phyloP scores from a whole-genome alignment of 2,113 vertebrate species.

The Patagioenas fasciata region DNA sequence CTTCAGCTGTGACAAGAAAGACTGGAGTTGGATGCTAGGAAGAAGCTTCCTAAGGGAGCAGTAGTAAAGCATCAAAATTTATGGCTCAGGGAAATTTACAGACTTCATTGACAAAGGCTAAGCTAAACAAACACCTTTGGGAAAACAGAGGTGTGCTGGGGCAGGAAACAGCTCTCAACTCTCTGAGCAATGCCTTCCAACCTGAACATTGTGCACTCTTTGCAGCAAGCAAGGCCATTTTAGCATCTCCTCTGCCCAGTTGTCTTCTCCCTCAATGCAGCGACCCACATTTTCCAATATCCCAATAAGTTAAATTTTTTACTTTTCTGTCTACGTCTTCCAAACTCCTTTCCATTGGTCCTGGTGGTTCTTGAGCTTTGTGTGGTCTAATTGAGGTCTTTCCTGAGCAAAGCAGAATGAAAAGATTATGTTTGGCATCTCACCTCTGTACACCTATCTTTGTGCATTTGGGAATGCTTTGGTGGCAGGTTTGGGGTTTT shows the following conservation, averaged over 20 bases:
- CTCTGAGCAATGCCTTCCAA: neutral
- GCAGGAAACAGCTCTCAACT: neutral
- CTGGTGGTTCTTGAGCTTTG: neutral
- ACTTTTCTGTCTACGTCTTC: neutral
- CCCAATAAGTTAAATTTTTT: neutral
- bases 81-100: neutral
- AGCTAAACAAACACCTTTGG: neutral
- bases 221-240: neutral
- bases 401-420: neutral
- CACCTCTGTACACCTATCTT: neutral
- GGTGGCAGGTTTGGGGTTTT: neutral
- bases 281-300: neutral
- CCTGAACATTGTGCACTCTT: neutral
- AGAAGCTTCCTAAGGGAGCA: neutral
- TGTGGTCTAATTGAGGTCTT: neutral
- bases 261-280: neutral
- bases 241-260: neutral
- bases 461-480: neutral
- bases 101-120: neutral
- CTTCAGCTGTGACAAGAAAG: neutral
- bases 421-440: neutral
- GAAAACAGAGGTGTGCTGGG: neutral
- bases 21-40: neutral
- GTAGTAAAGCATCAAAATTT: neutral
- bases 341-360: neutral